Conservation (phyloP, 2,888 invertebrate species). For the Tortrix viridana region DNA sequence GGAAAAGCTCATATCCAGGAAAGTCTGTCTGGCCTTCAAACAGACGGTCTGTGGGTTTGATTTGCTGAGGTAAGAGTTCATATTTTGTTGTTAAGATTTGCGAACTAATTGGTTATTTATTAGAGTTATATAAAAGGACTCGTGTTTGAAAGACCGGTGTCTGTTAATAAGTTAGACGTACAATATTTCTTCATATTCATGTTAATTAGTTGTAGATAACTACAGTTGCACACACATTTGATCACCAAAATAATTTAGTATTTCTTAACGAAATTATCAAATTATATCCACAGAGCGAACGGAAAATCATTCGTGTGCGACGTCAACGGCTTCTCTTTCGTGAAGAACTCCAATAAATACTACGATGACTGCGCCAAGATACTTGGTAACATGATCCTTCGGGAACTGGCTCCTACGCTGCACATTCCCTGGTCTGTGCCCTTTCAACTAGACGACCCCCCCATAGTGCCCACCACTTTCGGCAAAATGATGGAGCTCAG, state of each 20-base stretch:
- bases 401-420: constrained; percentile 96
- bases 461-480: constrained; percentile 99
- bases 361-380: constrained; percentile 99
- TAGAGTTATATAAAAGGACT: no score
- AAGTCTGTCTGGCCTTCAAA: constrained; percentile 97
- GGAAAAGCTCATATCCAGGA: constrained; percentile 98
- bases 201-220: no score
- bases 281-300: constrained; percentile 89
- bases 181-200: no score
- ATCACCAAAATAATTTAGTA: no score
- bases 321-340: constrained; percentile 99
- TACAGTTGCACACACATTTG: no score
- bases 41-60: constrained; percentile 99
- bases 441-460: constrained; percentile 98
- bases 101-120: no score
- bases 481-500: constrained; percentile 97
- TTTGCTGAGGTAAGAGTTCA: constrained; percentile 89
- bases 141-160: no score
- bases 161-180: no score
- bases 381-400: constrained; percentile 97
- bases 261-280: background rate
- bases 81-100: no score
- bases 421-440: constrained; percentile 99
- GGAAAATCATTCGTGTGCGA: constrained; percentile 99
- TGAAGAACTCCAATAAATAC: constrained; percentile 99